Evolutionary conservation across 2,113 vertebrate species (phyloP), one percentile per base, ranked within the genome.

Genomic region (Chaetops frenatus): DNA sequence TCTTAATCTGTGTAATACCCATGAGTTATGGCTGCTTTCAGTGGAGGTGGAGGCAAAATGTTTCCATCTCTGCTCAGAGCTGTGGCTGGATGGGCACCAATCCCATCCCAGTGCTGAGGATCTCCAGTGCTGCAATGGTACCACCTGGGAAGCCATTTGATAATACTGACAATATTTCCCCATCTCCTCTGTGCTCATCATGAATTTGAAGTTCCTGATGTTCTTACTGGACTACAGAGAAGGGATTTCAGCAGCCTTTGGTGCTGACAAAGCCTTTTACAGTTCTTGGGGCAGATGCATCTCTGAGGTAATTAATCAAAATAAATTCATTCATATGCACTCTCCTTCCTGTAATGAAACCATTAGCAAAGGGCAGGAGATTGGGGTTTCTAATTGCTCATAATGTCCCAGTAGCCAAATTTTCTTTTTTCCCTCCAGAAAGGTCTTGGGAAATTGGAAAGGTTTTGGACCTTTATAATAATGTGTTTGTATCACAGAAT

Each of bases 331-430:
- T 15, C 58, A 54, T 44, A 82, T 61, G 35, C 31, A 74, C 27
- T 6, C 31, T 31, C n/a, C 27, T 84, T 82, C 67, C 54, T 86
- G 82, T 96, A 96, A 95, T 89, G 93, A 95, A 95, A 77, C 93
- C 81, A 78, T 94, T 97, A 95, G 94, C 58, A 74, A 53, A 88
- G 85, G 92, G 81, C 91, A 93, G 78, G 47, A 88, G 79, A 96
- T 21, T 58, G 81, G 85, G 72, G 27, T 82, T 83, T 90, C 90
- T 95, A 95, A 96, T 95, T 95, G 90, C 81, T 87, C 67, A 28
- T 81, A 65, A 51, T 80, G 45, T 81, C 53, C 81, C 72, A 35
- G 57, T 27, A 88, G 86, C 60, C 84, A 88, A 69, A 83, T 91
- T 69, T 91, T 74, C 71, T 61, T 38, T 80, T 80, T 91, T 56